Conservation (phyloP, 2,888 invertebrate species). For the Nymphalis polychloros region DNA sequence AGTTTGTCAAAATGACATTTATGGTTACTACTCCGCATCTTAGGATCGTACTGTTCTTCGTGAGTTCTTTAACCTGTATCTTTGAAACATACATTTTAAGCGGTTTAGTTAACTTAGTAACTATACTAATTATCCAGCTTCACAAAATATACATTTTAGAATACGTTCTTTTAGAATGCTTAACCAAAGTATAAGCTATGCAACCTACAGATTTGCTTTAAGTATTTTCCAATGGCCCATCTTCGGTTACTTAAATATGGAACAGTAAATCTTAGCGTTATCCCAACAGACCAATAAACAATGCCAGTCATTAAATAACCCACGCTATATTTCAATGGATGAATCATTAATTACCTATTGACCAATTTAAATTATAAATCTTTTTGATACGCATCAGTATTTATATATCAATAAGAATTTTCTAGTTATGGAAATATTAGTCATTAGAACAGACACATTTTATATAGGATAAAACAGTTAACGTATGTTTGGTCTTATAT, state of each 20-base stretch:
- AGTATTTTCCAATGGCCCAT: background rate
- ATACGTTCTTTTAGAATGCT: no score
- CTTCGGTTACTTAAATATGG: conserved; percentile 2
- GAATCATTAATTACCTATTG: conserved; percentile 32
- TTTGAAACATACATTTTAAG: no score
- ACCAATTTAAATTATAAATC: conserved; percentile 14
- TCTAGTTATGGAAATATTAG: conserved; percentile 1
- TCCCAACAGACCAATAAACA: conserved; percentile 29
- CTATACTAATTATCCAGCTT: no score
- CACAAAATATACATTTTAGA: no score
- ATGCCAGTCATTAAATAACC: conserved; percentile 30
- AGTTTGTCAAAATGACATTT: no score
- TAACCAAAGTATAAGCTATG: no score
- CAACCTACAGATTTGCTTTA: no score
- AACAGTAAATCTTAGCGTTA: conserved; percentile 25
- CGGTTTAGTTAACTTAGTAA: no score
- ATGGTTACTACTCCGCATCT: no score
- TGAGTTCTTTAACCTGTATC: no score
- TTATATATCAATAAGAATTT: background rate
- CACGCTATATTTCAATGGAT: conserved; percentile 35
- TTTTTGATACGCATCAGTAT: background rate
- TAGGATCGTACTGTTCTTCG: no score
- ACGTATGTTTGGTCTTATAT: background rate
- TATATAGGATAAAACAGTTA: background rate
- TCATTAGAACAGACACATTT: background rate